Conservation (phyloP, 2,888 invertebrate genomes). For the Harpagoxenus sublaevis region DNA sequence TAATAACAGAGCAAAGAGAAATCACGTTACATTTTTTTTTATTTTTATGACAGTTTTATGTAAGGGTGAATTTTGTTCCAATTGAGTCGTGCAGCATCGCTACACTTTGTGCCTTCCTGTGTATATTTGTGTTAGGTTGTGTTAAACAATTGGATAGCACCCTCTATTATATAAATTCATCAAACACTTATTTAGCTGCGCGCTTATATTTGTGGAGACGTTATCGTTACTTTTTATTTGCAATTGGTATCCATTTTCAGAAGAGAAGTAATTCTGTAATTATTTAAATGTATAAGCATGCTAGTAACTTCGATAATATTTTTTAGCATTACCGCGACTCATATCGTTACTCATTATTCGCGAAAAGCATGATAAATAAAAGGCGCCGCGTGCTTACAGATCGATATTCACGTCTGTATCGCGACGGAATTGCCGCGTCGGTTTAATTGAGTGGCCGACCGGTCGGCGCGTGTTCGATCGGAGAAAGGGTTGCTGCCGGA, state of each 20-base stretch:
- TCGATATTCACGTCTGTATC: constrained; percentile 15
- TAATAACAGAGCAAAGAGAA: not conserved
- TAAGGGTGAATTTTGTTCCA: too few species aligned
- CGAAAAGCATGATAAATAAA: not conserved
- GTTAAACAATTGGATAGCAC: too few species aligned
- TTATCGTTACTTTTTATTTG: not conserved
- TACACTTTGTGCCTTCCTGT: too few species aligned
- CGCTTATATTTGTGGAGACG: not conserved
- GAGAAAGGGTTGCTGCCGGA: constrained; percentile 52
- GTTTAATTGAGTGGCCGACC: constrained; percentile 77
- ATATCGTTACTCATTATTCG: not conserved
- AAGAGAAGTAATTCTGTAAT: not conserved
- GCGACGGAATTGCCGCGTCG: constrained; percentile 61
- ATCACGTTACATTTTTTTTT: not conserved
- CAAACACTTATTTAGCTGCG: not conserved
- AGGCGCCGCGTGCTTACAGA: not conserved
- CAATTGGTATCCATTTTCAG: not conserved
- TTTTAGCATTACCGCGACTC: not conserved
- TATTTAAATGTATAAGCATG: not conserved
- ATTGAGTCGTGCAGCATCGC: too few species aligned
- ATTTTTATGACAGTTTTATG: not conserved
- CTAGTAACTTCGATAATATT: not conserved
- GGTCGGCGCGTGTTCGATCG: constrained; percentile 36
- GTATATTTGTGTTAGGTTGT: too few species aligned
- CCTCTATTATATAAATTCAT: not conserved